Evolutionary conservation across 2,888 invertebrate genomes (phyloP).

Genomic region (Orthosia cruda): DNA sequence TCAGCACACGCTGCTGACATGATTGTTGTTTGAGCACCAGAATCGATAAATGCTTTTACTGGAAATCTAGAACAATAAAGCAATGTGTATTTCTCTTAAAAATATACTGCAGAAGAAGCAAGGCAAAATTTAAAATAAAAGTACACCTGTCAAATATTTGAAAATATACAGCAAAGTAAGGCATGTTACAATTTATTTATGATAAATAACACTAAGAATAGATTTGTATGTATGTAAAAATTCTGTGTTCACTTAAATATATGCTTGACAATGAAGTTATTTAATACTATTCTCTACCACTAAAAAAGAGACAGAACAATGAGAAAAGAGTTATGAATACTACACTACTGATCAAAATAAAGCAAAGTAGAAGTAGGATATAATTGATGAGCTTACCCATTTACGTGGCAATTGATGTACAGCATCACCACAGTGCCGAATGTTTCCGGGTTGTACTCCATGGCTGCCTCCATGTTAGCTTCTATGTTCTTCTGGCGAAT

Average conservation of each 20-base stretch:
- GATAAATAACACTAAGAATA: not conserved
- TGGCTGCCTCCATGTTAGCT: conserved; percentile 99
- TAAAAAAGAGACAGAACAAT: not conserved
- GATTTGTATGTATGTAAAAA: not conserved
- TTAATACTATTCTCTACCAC: not conserved
- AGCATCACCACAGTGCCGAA: conserved; percentile 99
- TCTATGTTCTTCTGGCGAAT: conserved; percentile 99
- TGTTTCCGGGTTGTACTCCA: conserved; percentile 99
- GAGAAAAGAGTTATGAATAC: not conserved
- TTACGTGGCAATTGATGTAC: conserved; percentile 99
- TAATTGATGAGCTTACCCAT: conserved; percentile 92
- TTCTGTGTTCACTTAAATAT: not conserved
- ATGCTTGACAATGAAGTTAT: not conserved
- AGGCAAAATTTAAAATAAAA: no score
- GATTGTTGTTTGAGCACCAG: conserved; percentile 99
- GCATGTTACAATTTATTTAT: no score
- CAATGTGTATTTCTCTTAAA: not conserved
- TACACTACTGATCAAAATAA: not conserved
- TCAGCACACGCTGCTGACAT: conserved; percentile 99
- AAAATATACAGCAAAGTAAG: no score
- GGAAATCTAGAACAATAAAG: conserved; percentile 91
- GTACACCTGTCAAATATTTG: no score
- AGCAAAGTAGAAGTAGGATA: not conserved
- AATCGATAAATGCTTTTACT: conserved; percentile 99
- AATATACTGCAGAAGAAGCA: not conserved